Conservation (phyloP, 2,888 invertebrate species). For the Lasioglossum vierecki region DNA sequence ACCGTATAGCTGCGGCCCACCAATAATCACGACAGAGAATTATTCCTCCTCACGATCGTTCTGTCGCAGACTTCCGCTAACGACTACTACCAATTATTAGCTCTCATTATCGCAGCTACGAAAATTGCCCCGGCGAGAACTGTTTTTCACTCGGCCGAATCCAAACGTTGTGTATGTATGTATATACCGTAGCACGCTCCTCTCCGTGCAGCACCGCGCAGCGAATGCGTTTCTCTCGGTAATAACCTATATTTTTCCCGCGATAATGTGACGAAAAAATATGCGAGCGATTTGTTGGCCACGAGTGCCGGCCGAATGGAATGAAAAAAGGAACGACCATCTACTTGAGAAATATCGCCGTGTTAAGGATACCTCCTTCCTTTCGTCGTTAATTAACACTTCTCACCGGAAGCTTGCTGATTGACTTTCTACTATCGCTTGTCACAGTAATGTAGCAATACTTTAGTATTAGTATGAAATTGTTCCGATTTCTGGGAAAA, state of each 20-base stretch:
- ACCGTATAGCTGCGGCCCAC: conserved; percentile 26
- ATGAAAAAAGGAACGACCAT: background rate
- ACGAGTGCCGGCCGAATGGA: conserved; percentile 8
- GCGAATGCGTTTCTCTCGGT: background rate
- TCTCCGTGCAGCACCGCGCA: background rate
- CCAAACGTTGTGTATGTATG: background rate
- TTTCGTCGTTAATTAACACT: background rate
- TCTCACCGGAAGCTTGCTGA: background rate
- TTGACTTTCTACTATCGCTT: background rate
- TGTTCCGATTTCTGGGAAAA: background rate
- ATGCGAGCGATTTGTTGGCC: conserved; percentile 37
- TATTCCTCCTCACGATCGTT: conserved; percentile 52
- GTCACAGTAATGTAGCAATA: background rate
- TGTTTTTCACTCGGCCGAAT: conserved; percentile 57
- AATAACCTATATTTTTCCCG: conserved; percentile 35
- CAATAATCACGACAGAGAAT: conserved; percentile 60
- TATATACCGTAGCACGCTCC: background rate
- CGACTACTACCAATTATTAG: conserved; percentile 63
- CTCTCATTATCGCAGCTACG: conserved; percentile 63
- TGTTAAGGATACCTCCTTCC: background rate
- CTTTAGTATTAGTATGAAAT: background rate
- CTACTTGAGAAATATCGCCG: background rate
- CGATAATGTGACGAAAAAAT: conserved; percentile 49
- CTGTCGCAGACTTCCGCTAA: conserved; percentile 62
- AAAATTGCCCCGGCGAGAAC: conserved; percentile 56